Percentiles rank a stretch among this genome's conserved stretches.
Evolutionary conservation across 2,113 vertebrate species (phyloP).

Genomic region (Lepus europaeus): DNA sequence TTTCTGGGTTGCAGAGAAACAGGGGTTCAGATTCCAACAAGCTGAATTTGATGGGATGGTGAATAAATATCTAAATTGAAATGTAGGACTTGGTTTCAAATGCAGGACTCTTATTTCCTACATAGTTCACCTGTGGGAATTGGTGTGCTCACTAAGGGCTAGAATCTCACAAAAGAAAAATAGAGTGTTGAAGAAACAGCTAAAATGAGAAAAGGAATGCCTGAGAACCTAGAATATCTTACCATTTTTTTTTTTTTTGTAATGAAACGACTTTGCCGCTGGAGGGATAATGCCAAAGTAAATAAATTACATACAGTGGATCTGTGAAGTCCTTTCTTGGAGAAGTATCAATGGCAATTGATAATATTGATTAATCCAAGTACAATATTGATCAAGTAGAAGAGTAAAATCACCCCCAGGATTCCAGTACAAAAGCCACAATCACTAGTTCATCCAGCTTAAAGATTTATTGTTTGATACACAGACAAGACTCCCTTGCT

Average conservation of each 20-base stretch:
- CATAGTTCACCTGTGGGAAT: conserved; percentile 28
- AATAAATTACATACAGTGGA: conserved; percentile 61
- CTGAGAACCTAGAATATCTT: conserved; percentile 47
- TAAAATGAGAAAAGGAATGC: conserved; percentile 21
- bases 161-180: conserved; percentile 52
- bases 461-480: conserved; percentile 75
- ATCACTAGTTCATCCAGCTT: conserved; percentile 70
- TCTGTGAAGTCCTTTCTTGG: conserved; percentile 60
- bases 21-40: conserved; percentile 40
- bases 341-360: conserved; percentile 69
- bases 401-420: conserved; percentile 68
- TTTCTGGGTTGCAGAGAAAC: conserved; percentile 26
- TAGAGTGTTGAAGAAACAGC: conserved; percentile 13
- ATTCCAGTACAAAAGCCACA: conserved; percentile 64
- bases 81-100: conserved; percentile 56
- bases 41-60: conserved; percentile 47
- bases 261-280: conserved; percentile 52
- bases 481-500: conserved; percentile 51
- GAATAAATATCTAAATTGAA: conserved; percentile 60
- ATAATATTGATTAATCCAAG: conserved; percentile 77
- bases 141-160: neutral
- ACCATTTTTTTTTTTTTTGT: conserved; percentile 11
- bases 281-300: conserved; percentile 32
- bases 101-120: conserved; percentile 34
- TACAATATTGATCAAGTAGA: conserved; percentile 70